These are phyloP conservation scores for Numida meleagris DNA, from an alignment of 2,113 vertebrate genomes.

Conservation along the genomic window DNA sequence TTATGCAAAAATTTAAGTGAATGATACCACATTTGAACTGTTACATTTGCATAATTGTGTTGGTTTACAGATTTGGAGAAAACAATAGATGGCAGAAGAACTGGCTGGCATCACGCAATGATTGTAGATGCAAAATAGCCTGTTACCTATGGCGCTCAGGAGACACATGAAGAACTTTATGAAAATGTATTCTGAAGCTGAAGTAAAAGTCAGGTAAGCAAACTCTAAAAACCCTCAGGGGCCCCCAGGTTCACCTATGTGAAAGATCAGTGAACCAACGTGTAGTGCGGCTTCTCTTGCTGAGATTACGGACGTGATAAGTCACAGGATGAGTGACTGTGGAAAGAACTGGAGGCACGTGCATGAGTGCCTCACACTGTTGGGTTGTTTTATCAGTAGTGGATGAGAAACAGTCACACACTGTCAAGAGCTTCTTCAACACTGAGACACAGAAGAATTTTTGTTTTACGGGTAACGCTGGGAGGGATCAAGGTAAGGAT, in stretches of 20 bases:
- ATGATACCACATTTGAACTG: not conserved
- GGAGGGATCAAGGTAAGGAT: slow-evolving; percentile 70
- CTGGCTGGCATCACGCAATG: not conserved
- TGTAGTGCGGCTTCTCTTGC: slow-evolving; percentile 49
- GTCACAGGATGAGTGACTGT: slow-evolving; percentile 49
- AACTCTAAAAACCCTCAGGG: slow-evolving; percentile 59
- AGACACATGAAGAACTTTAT: slow-evolving; percentile 72
- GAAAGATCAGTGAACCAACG: slow-evolving; percentile 67
- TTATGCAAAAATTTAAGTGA: not conserved
- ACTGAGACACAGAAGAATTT: slow-evolving; percentile 56
- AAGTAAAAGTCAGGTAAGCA: slow-evolving; percentile 73
- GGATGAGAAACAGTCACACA: slow-evolving; percentile 67
- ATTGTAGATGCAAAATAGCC: slow-evolving; percentile 1
- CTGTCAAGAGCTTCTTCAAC: slow-evolving; percentile 41
- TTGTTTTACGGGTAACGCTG: slow-evolving; percentile 52
- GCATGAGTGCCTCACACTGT: slow-evolving; percentile 48
- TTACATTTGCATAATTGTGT: slow-evolving; percentile 40
- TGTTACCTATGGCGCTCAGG: slow-evolving; percentile 58
- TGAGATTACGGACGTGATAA: slow-evolving; percentile 59
- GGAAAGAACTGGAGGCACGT: slow-evolving; percentile 70
- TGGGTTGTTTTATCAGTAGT: slow-evolving; percentile 73
- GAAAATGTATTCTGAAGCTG: slow-evolving; percentile 73
- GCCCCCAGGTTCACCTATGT: slow-evolving; percentile 44
- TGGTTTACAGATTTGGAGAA: slow-evolving; percentile 35
- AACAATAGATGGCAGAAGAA: not conserved